Conservation (phyloP, 2,797 vertebrate species). For the Anguilla pacifica region DNA sequence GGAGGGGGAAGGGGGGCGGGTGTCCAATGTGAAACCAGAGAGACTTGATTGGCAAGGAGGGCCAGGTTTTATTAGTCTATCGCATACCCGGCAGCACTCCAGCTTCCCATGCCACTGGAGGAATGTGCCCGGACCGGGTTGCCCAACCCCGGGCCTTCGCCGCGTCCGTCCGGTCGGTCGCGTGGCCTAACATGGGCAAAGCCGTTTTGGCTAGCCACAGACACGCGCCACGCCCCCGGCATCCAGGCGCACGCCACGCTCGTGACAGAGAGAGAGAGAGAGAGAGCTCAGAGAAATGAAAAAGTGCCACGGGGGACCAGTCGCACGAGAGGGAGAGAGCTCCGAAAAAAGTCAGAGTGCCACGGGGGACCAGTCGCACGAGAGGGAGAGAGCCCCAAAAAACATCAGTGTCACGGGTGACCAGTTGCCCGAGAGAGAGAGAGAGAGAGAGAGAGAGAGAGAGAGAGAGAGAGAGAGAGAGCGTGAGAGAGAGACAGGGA, state of each 20-base stretch:
- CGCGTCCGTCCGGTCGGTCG: not conserved
- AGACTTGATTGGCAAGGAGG: constrained; percentile 19
- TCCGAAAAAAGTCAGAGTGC: too few relatives aligned
- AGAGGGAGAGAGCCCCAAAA: too few relatives aligned
- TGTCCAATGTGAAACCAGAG: constrained; percentile 16
- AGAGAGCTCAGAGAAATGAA: too few relatives aligned
- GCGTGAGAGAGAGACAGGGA: too few relatives aligned
- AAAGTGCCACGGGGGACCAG: too few relatives aligned
- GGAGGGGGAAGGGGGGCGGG: not conserved
- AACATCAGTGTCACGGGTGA: too few relatives aligned
- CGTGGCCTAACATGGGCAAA: constrained; percentile 54
- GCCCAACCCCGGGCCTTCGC: not conserved
- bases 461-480: too few relatives aligned
- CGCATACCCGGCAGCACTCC: constrained; percentile 33
- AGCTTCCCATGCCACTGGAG: constrained; percentile 41
- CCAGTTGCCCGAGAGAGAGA: too few relatives aligned
- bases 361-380: too few relatives aligned
- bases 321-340: too few relatives aligned
- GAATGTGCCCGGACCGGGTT: constrained; percentile 21
- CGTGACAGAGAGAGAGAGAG: too few relatives aligned
- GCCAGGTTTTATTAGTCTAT: constrained; percentile 21
- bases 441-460: too few relatives aligned
- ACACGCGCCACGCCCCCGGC: not conserved
- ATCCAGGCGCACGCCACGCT: not conserved
- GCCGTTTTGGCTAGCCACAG: not conserved